Evolutionary conservation across 2,113 vertebrate genomes (phyloP).

Genomic region (Hystrix brachyura): DNA sequence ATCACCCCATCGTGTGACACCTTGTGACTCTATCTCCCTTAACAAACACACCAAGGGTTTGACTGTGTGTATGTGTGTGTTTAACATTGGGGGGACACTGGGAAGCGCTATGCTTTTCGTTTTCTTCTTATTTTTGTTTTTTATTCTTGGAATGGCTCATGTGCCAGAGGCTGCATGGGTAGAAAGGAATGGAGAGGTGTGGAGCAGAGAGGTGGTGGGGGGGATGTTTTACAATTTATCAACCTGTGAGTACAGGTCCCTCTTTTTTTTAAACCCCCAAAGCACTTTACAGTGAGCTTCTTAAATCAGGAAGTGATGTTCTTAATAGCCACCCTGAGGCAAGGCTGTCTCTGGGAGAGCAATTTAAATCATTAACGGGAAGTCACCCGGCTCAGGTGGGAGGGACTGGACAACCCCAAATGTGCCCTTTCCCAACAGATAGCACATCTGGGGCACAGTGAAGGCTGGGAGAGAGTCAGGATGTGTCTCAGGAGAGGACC

Average conservation of each 20-base stretch:
- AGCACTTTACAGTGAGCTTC: not conserved
- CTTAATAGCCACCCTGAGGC: not conserved
- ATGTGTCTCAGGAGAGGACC: not conserved
- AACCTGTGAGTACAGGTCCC: not conserved
- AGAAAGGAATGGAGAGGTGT: not conserved
- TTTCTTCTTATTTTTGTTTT: not conserved
- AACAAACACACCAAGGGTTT: not conserved
- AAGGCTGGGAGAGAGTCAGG: accelerated
- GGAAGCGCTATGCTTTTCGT: not conserved
- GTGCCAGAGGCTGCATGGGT: not conserved
- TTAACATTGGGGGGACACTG: not conserved
- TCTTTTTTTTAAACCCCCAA: not conserved
- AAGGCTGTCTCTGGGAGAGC: not conserved
- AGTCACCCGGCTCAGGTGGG: not conserved
- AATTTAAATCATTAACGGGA: not conserved
- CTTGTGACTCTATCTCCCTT: not conserved
- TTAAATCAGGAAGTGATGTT: not conserved
- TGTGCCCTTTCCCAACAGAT: not conserved
- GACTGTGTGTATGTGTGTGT: not conserved
- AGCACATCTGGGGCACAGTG: not conserved
- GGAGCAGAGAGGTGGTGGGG: accelerated
- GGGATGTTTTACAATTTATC: slow-evolving; percentile 1
- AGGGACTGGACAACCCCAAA: too few species aligned
- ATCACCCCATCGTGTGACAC: not conserved
- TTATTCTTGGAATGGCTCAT: not conserved